Conservation (phyloP, 2,888 invertebrate genomes). For the Anarsia innoxiella region DNA sequence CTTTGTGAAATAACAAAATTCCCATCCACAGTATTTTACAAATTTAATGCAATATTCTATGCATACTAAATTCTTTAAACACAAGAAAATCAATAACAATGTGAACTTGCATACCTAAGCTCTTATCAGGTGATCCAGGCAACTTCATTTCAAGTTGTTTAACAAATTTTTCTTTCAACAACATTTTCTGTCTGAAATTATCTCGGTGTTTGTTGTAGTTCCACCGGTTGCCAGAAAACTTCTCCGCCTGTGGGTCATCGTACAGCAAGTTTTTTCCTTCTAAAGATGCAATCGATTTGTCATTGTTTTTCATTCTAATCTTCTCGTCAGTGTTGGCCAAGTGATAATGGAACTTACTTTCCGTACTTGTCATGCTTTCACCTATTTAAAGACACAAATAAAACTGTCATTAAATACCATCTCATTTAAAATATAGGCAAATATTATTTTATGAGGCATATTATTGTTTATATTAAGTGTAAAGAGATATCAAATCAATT, state of each 20-base stretch:
- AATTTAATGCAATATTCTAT: constrained; percentile 7
- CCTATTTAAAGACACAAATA: no score
- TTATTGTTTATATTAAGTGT: no score
- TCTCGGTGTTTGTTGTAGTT: constrained; percentile 39
- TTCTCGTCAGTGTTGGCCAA: constrained; percentile 47
- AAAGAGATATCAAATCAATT: no score
- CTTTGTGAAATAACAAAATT: no score
- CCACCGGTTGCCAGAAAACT: constrained; percentile 47
- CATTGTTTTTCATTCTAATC: constrained; percentile 57
- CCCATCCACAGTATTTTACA: no score
- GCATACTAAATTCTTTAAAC: not conserved
- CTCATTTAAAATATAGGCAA: no score
- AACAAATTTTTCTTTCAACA: constrained; percentile 50
- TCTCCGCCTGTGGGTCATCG: constrained; percentile 35
- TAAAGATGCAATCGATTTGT: constrained; percentile 60
- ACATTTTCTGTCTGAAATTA: constrained; percentile 42
- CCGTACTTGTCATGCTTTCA: constrained; percentile 31
- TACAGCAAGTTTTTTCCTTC: constrained; percentile 55
- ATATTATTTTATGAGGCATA: no score
- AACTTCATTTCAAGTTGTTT: constrained; percentile 42
- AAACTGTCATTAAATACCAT: no score
- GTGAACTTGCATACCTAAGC: constrained; percentile 41
- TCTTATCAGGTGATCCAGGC: constrained; percentile 36
- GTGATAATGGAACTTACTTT: constrained; percentile 42
- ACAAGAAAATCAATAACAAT: not conserved